Evolutionary conservation across 2,797 vertebrate species (phyloP).

Genomic region (Sebastiscus tertius): DNA sequence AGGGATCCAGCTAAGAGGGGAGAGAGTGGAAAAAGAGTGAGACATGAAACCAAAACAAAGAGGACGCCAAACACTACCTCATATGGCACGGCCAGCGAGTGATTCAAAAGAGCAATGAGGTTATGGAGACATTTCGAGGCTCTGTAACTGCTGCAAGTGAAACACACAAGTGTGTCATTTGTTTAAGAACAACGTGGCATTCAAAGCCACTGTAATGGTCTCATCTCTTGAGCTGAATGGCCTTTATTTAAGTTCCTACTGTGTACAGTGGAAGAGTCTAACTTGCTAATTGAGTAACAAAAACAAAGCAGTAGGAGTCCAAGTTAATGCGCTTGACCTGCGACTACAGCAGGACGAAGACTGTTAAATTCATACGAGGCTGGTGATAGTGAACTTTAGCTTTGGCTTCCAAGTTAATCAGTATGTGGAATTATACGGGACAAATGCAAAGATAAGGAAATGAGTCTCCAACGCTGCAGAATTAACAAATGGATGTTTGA

Average conservation of each 20-base stretch:
- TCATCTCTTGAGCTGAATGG: slow-evolving; percentile 28
- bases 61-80: background rate
- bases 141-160: background rate
- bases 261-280: slow-evolving; percentile 32
- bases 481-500: background rate
- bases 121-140: background rate
- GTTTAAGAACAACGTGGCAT: slow-evolving; percentile 15
- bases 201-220: slow-evolving; percentile 19
- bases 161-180: slow-evolving; percentile 6
- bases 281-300: slow-evolving; percentile 57
- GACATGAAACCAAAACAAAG: slow-evolving; percentile 16
- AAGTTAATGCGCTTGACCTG: slow-evolving; percentile 43
- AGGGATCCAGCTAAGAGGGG: slow-evolving; percentile 85
- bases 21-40: background rate
- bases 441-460: background rate
- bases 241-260: slow-evolving; percentile 15
- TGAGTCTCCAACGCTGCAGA: background rate
- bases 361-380: slow-evolving; percentile 49
- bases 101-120: background rate
- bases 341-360: background rate
- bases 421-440: background rate
- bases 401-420: background rate
- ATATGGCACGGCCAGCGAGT: background rate
- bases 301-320: slow-evolving; percentile 48
- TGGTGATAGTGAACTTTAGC: background rate